Conservation (phyloP, 2,888 invertebrate genomes). For the Hartigia nigra region DNA sequence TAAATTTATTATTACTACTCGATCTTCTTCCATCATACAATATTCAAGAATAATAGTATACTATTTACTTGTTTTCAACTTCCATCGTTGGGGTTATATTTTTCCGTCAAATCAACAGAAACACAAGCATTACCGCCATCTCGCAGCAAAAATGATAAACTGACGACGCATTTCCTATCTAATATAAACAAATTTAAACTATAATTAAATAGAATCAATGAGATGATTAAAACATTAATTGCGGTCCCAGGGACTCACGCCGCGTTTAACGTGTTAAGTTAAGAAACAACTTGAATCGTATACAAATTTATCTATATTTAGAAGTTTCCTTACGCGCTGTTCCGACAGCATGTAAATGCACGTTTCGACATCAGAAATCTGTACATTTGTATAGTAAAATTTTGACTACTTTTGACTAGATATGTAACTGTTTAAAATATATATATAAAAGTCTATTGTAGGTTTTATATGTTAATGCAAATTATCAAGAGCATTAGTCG, state of each 20-base stretch:
- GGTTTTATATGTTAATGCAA: not conserved
- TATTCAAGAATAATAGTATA: not conserved
- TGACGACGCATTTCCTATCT: not conserved
- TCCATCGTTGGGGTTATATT: not conserved
- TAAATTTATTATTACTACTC: slow-evolving; percentile 46
- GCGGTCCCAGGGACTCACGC: too few species aligned
- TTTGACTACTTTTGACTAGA: too few species aligned
- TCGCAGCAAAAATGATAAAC: not conserved
- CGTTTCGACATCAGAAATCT: too few species aligned
- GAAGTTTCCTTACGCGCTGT: too few species aligned
- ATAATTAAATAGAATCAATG: not conserved
- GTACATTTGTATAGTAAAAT: too few species aligned
- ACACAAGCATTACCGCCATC: not conserved
- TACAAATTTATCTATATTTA: not conserved
- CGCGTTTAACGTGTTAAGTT: too few species aligned
- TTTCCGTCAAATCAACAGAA: not conserved
- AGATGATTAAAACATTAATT: too few species aligned
- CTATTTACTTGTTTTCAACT: not conserved
- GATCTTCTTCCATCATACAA: slow-evolving; percentile 51
- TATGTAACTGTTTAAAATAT: not conserved
- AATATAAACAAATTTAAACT: not conserved
- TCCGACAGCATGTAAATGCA: too few species aligned
- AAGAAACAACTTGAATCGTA: not conserved
- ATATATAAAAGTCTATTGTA: too few species aligned
- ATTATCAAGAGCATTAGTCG: not conserved